phyloP scores from a whole-genome alignment of 2,888 invertebrate genomes.

The Alviniconcha strummeri region DNA sequence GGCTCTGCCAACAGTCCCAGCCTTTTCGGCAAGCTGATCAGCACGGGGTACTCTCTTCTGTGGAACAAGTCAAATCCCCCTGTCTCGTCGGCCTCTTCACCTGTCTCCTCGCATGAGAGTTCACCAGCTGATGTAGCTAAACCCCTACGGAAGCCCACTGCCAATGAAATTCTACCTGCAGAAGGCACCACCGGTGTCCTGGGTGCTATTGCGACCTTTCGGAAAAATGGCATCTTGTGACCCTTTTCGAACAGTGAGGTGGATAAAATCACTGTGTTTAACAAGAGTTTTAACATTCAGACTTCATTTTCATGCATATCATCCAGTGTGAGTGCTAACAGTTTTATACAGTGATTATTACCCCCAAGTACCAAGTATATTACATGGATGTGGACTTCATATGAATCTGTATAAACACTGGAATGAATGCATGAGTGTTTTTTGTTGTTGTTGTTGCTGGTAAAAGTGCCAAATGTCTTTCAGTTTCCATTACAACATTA shows the following conservation, averaged over 20 bases:
- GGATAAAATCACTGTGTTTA: too few relatives aligned
- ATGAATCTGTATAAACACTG: too few relatives aligned
- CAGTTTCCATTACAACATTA: background rate
- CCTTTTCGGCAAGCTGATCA: constrained; percentile 28
- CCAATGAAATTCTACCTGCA: constrained; percentile 17
- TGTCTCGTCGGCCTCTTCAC: background rate
- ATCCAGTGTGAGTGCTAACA: background rate
- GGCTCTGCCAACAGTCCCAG: background rate
- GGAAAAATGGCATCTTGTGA: constrained; percentile 57
- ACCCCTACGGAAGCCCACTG: constrained; percentile 16
- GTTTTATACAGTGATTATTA: background rate
- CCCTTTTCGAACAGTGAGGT: background rate
- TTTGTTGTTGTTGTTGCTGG: too few relatives aligned
- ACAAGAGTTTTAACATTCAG: too few relatives aligned
- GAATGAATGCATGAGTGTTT: too few relatives aligned
- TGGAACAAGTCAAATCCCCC: constrained; percentile 26
- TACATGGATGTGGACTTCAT: too few relatives aligned
- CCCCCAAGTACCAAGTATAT: too few relatives aligned
- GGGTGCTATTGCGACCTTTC: constrained; percentile 58
- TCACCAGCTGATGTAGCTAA: constrained; percentile 27
- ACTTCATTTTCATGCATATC: background rate
- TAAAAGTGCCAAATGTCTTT: constrained; percentile 27
- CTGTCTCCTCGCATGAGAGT: background rate
- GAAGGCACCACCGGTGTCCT: constrained; percentile 54
- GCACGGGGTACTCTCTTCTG: constrained; percentile 30